Conservation (phyloP, 2,797 vertebrate species). For the Hydrophis major region DNA sequence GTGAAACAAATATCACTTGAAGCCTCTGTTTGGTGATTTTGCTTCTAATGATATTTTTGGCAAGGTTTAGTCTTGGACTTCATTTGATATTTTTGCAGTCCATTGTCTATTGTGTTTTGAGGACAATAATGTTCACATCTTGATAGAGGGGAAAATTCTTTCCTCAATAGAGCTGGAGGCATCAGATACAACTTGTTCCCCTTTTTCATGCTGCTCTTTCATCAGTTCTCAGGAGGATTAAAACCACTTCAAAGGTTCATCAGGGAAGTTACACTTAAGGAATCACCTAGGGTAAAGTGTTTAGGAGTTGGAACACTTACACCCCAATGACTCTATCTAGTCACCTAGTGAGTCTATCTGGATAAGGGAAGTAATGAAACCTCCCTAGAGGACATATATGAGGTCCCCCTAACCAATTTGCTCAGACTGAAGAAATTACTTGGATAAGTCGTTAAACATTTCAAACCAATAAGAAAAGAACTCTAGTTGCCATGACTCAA, state of each 20-base stretch:
- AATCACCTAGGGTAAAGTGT: background rate
- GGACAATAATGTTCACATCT: background rate
- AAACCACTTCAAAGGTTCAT: background rate
- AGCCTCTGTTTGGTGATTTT: no score
- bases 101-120: background rate
- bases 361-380: background rate
- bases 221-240: background rate
- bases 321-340: background rate
- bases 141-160: background rate
- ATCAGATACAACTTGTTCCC: background rate
- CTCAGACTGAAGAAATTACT: no score
- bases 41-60: slow-evolving; percentile 27
- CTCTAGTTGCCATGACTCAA: no score
- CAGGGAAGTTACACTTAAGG: background rate
- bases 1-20: no score
- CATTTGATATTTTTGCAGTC: background rate
- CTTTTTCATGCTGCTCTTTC: background rate
- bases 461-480: no score
- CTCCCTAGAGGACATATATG: no score
- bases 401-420: no score
- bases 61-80: slow-evolving; percentile 38
- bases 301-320: background rate
- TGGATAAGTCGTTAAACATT: no score
- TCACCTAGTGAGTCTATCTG: no score
- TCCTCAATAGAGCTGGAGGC: background rate